These are phyloP conservation scores for Campylorhamphus procurvoides DNA, from an alignment of 2,113 vertebrate species.

Conservation along the genomic window DNA sequence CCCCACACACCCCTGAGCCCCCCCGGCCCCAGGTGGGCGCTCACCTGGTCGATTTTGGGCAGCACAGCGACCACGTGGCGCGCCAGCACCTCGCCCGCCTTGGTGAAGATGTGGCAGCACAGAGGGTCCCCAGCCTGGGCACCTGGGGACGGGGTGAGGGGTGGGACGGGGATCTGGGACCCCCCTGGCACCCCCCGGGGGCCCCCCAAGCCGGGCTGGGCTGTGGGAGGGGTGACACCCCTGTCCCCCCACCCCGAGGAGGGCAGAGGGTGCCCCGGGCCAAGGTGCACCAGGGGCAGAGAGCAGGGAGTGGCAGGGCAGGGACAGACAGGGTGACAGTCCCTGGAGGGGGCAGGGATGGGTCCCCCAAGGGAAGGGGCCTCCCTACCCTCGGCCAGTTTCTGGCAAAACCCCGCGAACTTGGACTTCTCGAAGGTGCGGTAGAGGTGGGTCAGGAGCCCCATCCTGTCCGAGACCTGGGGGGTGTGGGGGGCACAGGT, in stretches of 20 bases:
- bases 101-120: constrained; percentile 78
- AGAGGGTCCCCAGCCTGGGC: constrained; percentile 84
- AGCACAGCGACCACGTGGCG: constrained; percentile 87
- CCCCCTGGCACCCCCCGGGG: background rate
- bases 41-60: constrained; percentile 83
- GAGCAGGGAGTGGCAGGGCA: background rate
- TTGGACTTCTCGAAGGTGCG: constrained; percentile 87
- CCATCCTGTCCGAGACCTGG: constrained; percentile 85
- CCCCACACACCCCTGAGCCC: rapidly evolving
- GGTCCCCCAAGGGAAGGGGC: too few species aligned
- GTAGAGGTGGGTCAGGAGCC: constrained; percentile 88
- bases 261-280: background rate
- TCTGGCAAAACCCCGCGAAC: constrained; percentile 90
- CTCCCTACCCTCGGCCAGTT: constrained; percentile 84
- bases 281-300: background rate
- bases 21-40: background rate
- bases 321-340: background rate
- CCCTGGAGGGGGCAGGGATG: background rate
- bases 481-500: background rate
- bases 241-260: background rate
- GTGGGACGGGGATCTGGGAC: background rate
- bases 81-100: constrained; percentile 85
- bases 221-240: background rate
- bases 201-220: background rate
- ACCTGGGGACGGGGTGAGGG: constrained; percentile 59